Conservation (phyloP, 2,888 invertebrate species). For the Tyria jacobaeae region DNA sequence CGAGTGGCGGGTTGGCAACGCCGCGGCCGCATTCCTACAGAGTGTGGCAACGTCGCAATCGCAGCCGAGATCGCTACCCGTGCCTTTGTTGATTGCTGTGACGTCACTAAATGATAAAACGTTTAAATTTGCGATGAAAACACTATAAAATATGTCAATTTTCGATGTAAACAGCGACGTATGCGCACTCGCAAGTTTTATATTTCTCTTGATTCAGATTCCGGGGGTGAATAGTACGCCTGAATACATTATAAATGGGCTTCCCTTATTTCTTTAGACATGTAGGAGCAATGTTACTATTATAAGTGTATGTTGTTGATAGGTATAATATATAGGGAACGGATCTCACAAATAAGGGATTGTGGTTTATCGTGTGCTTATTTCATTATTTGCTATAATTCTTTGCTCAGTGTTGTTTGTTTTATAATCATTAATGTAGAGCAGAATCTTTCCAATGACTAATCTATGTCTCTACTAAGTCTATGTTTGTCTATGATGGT, state of each 20-base stretch:
- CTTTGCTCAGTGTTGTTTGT: neutral
- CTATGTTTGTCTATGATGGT: neutral
- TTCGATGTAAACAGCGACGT: neutral
- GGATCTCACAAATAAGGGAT: neutral
- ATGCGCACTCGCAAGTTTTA: conserved; percentile 8
- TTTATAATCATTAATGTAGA: neutral
- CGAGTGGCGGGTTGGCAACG: conserved; percentile 74
- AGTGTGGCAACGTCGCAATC: conserved; percentile 78
- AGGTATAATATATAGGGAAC: neutral
- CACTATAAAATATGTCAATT: conserved; percentile 34
- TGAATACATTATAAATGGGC: conserved; percentile 33
- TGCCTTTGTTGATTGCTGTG: conserved; percentile 73
- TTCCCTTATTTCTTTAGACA: conserved; percentile 48
- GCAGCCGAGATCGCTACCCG: conserved; percentile 65
- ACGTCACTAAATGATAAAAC: conserved; percentile 72
- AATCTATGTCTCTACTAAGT: too few relatives aligned
- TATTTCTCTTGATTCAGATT: neutral
- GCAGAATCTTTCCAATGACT: neutral
- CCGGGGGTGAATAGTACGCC: conserved; percentile 19
- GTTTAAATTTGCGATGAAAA: conserved; percentile 70
- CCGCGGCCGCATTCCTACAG: conserved; percentile 79
- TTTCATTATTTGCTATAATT: neutral
- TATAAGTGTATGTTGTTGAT: too few relatives aligned
- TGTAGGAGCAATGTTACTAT: conserved; percentile 26
- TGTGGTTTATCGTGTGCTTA: neutral